Conservation (phyloP, 2,888 invertebrate species). For the Enchytraeus crypticus region DNA sequence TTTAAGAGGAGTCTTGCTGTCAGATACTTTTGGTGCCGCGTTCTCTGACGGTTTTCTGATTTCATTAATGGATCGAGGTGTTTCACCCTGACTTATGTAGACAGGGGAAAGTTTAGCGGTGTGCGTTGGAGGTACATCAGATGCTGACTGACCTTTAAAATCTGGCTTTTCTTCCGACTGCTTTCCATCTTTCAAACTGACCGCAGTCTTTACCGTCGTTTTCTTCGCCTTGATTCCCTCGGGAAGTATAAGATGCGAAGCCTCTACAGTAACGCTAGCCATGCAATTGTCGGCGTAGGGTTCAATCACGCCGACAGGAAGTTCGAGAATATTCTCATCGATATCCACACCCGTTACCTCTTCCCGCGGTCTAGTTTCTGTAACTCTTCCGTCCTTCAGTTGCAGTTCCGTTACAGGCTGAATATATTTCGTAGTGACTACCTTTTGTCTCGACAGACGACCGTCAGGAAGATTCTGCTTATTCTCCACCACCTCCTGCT, state of each 20-base stretch:
- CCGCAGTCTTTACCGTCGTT: neutral
- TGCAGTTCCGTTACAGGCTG: neutral
- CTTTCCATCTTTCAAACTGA: slow-evolving; percentile 1
- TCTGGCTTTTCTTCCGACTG: neutral
- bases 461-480: neutral
- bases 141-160: neutral
- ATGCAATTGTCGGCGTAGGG: slow-evolving; percentile 4
- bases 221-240: slow-evolving; percentile 6
- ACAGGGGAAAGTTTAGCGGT: neutral
- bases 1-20: neutral
- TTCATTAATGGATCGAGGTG: neutral
- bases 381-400: neutral
- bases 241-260: neutral
- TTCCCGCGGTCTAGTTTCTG: neutral
- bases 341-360: slow-evolving; percentile 5
- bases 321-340: slow-evolving; percentile 3
- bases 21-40: no score
- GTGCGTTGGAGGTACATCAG: no score
- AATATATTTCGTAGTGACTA: neutral
- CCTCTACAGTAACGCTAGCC: neutral
- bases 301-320: slow-evolving; percentile 4
- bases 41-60: neutral
- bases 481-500: neutral
- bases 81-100: neutral
- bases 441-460: neutral